A percentile compares a stretch with the other conserved stretches of the same genome.
These are phyloP conservation scores for Pygathrix nemaeus DNA, from an alignment of 2,113 vertebrate genomes.

Conservation along the genomic window DNA sequence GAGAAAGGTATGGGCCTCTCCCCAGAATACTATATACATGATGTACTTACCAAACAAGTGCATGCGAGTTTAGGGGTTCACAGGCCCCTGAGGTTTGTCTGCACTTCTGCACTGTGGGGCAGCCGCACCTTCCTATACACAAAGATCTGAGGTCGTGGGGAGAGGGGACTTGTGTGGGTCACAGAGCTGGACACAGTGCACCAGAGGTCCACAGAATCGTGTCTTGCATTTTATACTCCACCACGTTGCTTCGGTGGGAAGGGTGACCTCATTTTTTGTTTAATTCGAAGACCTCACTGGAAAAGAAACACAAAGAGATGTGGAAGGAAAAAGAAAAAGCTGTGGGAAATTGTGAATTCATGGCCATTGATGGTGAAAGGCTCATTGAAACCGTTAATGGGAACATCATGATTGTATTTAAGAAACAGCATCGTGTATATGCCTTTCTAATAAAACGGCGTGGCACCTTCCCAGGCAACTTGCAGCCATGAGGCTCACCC, in stretches of 20 bases:
- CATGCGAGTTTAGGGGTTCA: neutral
- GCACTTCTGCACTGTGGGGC: neutral
- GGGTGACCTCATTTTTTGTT: neutral
- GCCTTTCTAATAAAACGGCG: neutral
- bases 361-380: neutral
- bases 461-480: neutral
- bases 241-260: too few species aligned
- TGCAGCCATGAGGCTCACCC: neutral
- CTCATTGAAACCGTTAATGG: neutral
- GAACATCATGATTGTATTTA: neutral
- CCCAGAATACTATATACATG: neutral
- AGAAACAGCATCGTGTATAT: fast-evolving
- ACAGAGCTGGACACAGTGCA: fast-evolving
- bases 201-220: neutral
- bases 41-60: neutral
- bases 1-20: neutral
- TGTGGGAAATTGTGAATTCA: neutral
- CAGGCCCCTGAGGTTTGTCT: neutral
- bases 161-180: neutral
- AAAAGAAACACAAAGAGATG: neutral
- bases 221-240: neutral
- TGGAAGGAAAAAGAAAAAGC: neutral
- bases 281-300: neutral
- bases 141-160: fast-evolving
- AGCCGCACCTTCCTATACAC: neutral